Conservation (phyloP, 2,797 vertebrate species). For the Coreius guichenoti region DNA sequence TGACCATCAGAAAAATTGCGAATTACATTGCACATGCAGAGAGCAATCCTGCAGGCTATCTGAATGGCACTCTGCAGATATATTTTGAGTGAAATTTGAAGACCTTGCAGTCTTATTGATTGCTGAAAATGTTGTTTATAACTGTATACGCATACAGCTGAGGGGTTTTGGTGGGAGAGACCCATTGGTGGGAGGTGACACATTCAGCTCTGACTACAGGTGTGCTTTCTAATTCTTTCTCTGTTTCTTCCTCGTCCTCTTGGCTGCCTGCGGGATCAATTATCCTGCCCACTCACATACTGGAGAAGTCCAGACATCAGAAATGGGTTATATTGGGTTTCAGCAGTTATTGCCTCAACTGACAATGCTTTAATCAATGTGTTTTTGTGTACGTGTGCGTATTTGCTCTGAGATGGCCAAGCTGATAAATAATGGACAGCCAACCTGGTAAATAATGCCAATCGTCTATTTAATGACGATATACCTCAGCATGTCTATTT, state of each 20-base stretch:
- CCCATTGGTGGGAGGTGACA: too few species aligned
- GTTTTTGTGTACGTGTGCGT: slow-evolving; percentile 39
- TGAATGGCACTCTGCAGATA: neutral
- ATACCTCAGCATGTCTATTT: slow-evolving; percentile 11
- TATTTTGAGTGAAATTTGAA: neutral
- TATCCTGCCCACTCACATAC: slow-evolving; percentile 39
- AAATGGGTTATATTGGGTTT: slow-evolving; percentile 48
- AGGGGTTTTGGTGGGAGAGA: slow-evolving; percentile 23
- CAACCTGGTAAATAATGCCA: slow-evolving; percentile 40
- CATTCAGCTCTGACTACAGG: slow-evolving; percentile 33
- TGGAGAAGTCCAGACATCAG: slow-evolving; percentile 28
- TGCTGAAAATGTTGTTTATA: neutral
- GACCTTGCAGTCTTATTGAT: neutral
- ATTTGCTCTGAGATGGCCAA: neutral
- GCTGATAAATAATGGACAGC: slow-evolving; percentile 28
- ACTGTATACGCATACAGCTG: neutral
- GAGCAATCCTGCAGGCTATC: neutral
- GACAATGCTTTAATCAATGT: slow-evolving; percentile 45
- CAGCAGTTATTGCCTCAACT: slow-evolving; percentile 28
- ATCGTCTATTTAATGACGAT: neutral
- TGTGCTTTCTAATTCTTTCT: slow-evolving; percentile 51
- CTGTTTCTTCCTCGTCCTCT: slow-evolving; percentile 42
- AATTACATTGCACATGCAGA: neutral
- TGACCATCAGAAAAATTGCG: neutral
- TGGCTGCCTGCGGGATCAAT: slow-evolving; percentile 47